Conservation (phyloP, 1,140 invertebrate genomes). For the Cotesia vestalis region DNA sequence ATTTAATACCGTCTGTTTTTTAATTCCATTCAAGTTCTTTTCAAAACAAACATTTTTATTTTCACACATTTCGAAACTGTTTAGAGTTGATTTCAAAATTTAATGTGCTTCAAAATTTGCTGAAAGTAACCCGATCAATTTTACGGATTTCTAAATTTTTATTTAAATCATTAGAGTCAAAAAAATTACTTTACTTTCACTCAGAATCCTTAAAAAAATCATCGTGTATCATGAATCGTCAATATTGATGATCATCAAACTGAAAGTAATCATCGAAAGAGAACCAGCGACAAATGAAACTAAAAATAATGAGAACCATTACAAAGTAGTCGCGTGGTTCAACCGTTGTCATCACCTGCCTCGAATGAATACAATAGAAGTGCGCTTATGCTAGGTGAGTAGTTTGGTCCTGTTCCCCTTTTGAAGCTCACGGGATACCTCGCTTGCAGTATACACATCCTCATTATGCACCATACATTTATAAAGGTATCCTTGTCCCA, state of each 20-base stretch:
- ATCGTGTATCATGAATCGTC: too few species aligned
- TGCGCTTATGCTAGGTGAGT: constrained; percentile 51
- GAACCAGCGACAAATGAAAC: background rate
- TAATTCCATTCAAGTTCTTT: too few species aligned
- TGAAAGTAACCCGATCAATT: too few species aligned
- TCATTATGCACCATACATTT: constrained; percentile 46
- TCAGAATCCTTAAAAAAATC: too few species aligned
- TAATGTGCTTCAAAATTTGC: too few species aligned
- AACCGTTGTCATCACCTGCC: constrained; percentile 66
- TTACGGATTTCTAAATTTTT: too few species aligned
- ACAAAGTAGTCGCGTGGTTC: constrained; percentile 59
- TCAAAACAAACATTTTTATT: too few species aligned
- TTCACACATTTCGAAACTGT: too few species aligned
- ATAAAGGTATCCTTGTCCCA: constrained; percentile 41
- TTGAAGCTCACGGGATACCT: constrained; percentile 26
- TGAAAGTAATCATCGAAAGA: constrained; percentile 15
- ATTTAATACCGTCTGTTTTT: too few species aligned
- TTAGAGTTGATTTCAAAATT: too few species aligned
- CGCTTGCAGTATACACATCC: constrained; percentile 44
- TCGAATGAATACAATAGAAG: constrained; percentile 54
- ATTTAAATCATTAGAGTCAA: too few species aligned
- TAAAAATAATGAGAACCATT: constrained; percentile 52
- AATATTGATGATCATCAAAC: background rate
- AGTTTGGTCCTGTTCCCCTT: constrained; percentile 34
- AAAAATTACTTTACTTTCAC: too few species aligned